Base-by-base conservation (phyloP, 2,113 vertebrate genomes). In the Natator depressus region DNA sequence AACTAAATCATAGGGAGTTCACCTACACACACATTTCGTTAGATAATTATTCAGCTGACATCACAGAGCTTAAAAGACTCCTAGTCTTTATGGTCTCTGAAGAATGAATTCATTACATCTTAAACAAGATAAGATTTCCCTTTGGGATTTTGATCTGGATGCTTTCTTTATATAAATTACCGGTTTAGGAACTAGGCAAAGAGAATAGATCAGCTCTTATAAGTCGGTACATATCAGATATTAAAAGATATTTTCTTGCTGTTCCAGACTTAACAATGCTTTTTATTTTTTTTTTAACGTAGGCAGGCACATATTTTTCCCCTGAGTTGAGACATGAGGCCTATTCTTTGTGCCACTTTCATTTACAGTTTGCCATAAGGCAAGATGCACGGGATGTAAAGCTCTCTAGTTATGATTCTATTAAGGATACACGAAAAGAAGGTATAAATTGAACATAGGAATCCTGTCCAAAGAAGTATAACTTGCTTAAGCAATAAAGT, bases 41-140 rank as follows among this genome's bases (percentile, higher is more conserved):
- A 82, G 87, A 89, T 98, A 97, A 98, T 98, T 98, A 97, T 97
- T 97, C n/a, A 8, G 88, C 94, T 93, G 96, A 96, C 92, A 97
- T 97, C 97, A 95, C 80, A 93, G 91, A 95, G 94, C 89, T 94
- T 94, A 87, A 91, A 90, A 94, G 82, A 89, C 83, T 86, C 42
- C 88, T 75, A 93, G 87, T 87, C 75, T 95, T 95, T 13, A 1
- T 91, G 24, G 81, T 95, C 96, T 96, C 97, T 84, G 91, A 98
- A 97, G 95, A 94, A 78, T 89, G 95, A 97, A 97, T 97, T 97
- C 93, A 96, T 97, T 98, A 94, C 72, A 80, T 91, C 91, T 96
- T 95, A 96, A 98, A 94, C 88, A 93, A 96, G 89, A 88, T 78
- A 96, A 93, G 91, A 95, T 89, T 95, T 78, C 97, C 97, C 89